A percentile compares a stretch with the other conserved stretches of the same genome.
These are phyloP conservation scores for Agrypnus murinus DNA, from an alignment of 2,888 invertebrate genomes.

Conservation along the genomic window DNA sequence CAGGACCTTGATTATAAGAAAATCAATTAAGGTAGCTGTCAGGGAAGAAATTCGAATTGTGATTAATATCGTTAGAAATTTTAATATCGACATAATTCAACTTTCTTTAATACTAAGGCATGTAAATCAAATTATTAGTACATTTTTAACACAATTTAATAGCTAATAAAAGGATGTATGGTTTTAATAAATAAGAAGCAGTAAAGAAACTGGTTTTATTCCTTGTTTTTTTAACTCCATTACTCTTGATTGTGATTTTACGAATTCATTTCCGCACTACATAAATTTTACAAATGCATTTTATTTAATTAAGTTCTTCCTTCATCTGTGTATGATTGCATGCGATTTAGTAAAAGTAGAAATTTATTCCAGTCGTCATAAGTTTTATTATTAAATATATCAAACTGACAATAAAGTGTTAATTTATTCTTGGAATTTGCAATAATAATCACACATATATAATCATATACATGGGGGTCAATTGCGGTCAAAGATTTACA, in stretches of 20 bases:
- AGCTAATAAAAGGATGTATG: constrained; percentile 21
- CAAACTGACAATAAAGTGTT: too few species aligned
- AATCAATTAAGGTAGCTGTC: constrained; percentile 27
- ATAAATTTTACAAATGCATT: constrained; percentile 9
- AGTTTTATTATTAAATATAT: too few species aligned
- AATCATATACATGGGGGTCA: too few species aligned
- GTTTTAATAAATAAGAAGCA: constrained; percentile 9
- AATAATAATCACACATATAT: too few species aligned
- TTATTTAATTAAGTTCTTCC: constrained; percentile 4
- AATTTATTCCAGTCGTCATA: too few species aligned
- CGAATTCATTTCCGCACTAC: constrained; percentile 21
- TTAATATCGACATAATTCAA: constrained; percentile 23
- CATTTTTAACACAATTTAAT: constrained; percentile 18
- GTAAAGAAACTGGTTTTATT: constrained; percentile 24
- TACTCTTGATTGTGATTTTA: constrained; percentile 18
- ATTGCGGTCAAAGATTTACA: too few species aligned
- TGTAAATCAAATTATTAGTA: constrained; percentile 27
- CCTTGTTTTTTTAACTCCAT: constrained; percentile 15
- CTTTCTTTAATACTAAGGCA: constrained; percentile 14
- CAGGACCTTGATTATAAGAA: not conserved
- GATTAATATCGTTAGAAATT: constrained; percentile 11
- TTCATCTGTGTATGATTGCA: too few species aligned
- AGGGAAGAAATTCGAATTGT: constrained; percentile 13
- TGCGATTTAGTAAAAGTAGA: too few species aligned
- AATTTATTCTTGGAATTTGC: too few species aligned